A percentile compares a stretch with the other conserved stretches of the same genome.
Conservation (phyloP, 2,888 invertebrate species). For the Drosophila atroscutellata region DNA sequence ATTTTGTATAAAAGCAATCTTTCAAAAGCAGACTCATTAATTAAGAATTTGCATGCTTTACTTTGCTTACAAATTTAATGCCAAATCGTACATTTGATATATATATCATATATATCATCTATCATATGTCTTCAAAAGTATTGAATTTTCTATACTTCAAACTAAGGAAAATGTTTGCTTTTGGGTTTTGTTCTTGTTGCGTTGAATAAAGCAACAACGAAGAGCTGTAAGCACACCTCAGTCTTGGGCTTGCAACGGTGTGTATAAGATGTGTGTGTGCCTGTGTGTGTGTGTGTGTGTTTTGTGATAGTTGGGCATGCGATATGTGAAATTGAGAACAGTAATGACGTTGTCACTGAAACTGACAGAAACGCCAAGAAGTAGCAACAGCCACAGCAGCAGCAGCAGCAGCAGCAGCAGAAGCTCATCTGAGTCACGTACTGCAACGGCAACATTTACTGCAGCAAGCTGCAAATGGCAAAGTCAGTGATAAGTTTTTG, state of each 20-base stretch:
- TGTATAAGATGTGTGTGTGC: slow-evolving; percentile 17
- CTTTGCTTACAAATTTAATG: not conserved
- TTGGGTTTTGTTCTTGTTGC: not conserved
- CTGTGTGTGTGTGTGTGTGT: slow-evolving; percentile 30
- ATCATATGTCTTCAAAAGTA: not conserved
- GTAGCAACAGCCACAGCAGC: slow-evolving; percentile 15
- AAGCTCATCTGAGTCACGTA: slow-evolving; percentile 43
- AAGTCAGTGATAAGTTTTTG: slow-evolving; percentile 13
- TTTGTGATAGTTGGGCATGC: slow-evolving; percentile 66
- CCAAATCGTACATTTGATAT: not conserved
- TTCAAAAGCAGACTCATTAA: not conserved
- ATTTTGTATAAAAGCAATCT: not conserved
- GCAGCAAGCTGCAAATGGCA: slow-evolving; percentile 3
- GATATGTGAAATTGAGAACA: slow-evolving; percentile 79
- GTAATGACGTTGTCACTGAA: slow-evolving; percentile 79
- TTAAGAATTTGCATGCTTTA: not conserved
- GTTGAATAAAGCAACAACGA: slow-evolving; percentile 4
- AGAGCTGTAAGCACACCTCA: slow-evolving; percentile 40
- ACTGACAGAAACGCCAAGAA: slow-evolving; percentile 57
- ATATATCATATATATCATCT: not conserved
- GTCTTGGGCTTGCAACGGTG: not conserved
- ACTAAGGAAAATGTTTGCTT: not conserved
- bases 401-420: slow-evolving; percentile 9
- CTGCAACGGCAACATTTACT: slow-evolving; percentile 20
- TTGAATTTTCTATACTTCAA: not conserved